Evolutionary conservation across 2,888 invertebrate genomes (phyloP).

Genomic region (Acleris literana): DNA sequence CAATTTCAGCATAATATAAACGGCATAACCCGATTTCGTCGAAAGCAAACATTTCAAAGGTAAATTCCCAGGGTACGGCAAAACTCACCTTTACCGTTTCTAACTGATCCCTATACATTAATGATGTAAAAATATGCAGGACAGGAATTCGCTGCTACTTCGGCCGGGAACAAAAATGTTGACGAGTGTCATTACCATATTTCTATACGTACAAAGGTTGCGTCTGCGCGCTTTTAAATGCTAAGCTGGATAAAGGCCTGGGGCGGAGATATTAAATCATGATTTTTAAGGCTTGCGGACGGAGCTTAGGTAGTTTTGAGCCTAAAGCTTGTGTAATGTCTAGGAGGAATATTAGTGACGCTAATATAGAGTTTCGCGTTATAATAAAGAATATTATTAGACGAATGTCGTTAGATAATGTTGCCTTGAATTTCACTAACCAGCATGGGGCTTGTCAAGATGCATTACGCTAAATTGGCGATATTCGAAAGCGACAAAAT

Average conservation of each 20-base stretch:
- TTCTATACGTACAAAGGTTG: conserved; percentile 34
- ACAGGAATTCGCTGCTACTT: conserved; percentile 28
- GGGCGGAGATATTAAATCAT: conserved; percentile 8
- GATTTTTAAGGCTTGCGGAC: background rate
- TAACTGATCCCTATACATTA: conserved; percentile 25
- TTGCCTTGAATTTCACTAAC: no score
- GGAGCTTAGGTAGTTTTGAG: background rate
- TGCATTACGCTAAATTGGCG: no score
- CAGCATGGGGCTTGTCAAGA: no score
- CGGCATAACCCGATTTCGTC: background rate
- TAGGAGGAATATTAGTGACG: no score
- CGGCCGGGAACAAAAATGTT: conserved; percentile 33
- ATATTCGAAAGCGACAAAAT: no score
- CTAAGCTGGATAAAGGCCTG: conserved; percentile 24
- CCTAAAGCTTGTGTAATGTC: background rate
- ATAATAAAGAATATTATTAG: no score
- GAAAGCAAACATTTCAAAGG: conserved; percentile 21
- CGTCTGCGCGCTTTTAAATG: conserved; percentile 25
- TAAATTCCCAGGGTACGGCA: conserved; percentile 9
- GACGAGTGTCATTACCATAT: conserved; percentile 35
- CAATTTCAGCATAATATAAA: conserved; percentile 4
- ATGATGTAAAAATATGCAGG: conserved; percentile 38
- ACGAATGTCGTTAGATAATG: no score
- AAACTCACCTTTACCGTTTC: conserved; percentile 16
- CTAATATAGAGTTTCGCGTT: no score